A percentile compares a stretch with the other conserved stretches of the same genome.
Evolutionary conservation across 2,797 vertebrate genomes (phyloP).

Genomic region (Ficedula albicollis): DNA sequence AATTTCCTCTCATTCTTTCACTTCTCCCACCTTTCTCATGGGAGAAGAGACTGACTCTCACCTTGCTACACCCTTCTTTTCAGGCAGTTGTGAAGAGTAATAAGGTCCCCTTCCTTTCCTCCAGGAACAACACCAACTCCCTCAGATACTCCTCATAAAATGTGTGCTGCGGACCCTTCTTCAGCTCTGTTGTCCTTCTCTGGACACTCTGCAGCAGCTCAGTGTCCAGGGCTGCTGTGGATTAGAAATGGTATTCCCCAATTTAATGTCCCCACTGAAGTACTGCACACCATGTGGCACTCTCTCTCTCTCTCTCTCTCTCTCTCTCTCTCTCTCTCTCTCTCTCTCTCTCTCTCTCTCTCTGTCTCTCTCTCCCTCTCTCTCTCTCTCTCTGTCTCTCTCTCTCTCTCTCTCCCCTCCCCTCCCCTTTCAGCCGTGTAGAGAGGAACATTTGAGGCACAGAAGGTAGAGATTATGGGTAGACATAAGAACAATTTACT

Average conservation of each 20-base stretch:
- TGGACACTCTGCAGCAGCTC: not conserved
- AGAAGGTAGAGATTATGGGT: not conserved
- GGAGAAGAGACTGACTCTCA: not conserved
- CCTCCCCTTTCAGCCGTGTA: accelerated
- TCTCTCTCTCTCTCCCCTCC: accelerated
- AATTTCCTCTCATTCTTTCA: not conserved
- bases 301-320: accelerated
- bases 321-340: accelerated
- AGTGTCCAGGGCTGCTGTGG: not conserved
- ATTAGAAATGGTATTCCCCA: not conserved
- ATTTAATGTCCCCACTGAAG: no score
- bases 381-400: accelerated
- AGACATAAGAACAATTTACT: not conserved
- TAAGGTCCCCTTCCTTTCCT: not conserved
- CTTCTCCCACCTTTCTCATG: not conserved
- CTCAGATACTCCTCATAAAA: not conserved
- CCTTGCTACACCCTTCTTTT: not conserved
- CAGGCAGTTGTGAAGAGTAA: not conserved
- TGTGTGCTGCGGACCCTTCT: not conserved
- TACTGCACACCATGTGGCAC: accelerated
- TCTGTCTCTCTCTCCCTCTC: no score
- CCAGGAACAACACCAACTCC: not conserved
- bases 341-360: accelerated
- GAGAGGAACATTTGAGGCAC: not conserved
- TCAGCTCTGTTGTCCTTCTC: not conserved